phyloP scores from a whole-genome alignment of 1,140 invertebrate species.

The Theocolax elegans region DNA sequence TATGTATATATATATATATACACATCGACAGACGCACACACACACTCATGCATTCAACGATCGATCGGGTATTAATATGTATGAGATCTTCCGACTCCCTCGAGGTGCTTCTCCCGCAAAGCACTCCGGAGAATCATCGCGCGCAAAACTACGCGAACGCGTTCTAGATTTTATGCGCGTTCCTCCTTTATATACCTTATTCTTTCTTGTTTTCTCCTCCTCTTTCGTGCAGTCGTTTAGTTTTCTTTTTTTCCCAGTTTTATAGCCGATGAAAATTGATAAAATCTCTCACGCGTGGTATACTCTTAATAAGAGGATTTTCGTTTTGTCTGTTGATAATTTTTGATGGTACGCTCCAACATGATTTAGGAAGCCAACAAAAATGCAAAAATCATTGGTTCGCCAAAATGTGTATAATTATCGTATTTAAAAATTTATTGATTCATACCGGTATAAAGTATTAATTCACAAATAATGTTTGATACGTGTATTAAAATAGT shows the following conservation, averaged over 20 bases:
- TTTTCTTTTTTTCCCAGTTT: background rate
- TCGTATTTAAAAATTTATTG: too few species aligned
- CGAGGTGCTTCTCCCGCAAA: constrained; percentile 27
- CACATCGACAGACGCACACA: too few species aligned
- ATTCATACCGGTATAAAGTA: too few species aligned
- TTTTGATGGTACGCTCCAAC: too few species aligned
- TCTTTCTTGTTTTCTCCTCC: background rate
- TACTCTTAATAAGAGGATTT: background rate
- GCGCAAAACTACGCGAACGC: background rate
- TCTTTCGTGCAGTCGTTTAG: background rate
- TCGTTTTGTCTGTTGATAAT: too few species aligned
- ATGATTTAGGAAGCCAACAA: too few species aligned
- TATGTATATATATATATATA: background rate
- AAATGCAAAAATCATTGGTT: too few species aligned
- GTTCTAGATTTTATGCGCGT: constrained; percentile 31
- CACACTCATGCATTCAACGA: too few species aligned
- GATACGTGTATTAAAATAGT: too few species aligned
- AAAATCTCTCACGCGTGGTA: background rate
- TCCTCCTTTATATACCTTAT: background rate
- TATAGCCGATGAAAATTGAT: background rate
- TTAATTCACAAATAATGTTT: too few species aligned
- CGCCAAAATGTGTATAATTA: too few species aligned
- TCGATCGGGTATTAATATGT: constrained; percentile 65
- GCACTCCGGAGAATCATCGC: constrained; percentile 39
- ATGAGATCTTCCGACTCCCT: constrained; percentile 56